Conservation (phyloP, 2,797 vertebrate genomes). For the Discoglossus pictus region DNA sequence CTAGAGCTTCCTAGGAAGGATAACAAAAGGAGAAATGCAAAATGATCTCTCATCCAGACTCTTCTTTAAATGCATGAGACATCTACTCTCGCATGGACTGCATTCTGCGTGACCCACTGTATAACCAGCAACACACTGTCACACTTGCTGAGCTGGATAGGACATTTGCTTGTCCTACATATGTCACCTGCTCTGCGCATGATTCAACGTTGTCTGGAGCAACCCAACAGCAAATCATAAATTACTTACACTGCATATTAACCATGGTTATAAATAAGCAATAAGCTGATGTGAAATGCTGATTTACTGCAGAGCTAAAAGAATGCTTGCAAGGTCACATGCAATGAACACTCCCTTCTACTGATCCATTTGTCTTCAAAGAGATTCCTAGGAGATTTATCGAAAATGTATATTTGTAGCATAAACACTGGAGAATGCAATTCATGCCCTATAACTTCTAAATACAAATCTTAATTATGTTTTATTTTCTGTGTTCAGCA, state of each 20-base stretch:
- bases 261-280: constrained; percentile 56
- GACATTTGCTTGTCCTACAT: background rate
- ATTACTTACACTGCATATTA: constrained; percentile 21
- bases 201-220: constrained; percentile 4
- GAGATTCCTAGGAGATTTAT: constrained; percentile 32
- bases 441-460: background rate
- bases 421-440: constrained; percentile 14
- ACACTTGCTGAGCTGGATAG: background rate
- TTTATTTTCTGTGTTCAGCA: background rate
- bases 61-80: too few relatives aligned
- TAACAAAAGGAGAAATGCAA: too few relatives aligned
- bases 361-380: constrained; percentile 26
- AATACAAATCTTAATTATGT: background rate
- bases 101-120: background rate
- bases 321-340: constrained; percentile 55
- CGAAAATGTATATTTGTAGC: constrained; percentile 34
- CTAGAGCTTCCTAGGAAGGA: too few relatives aligned
- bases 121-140: constrained; percentile 15
- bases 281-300: constrained; percentile 52
- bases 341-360: constrained; percentile 16
- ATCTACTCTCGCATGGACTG: too few relatives aligned
- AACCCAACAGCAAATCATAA: constrained; percentile 21
- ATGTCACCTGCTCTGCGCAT: constrained; percentile 1
- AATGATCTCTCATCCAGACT: too few relatives aligned
- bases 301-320: constrained; percentile 55